Base-by-base conservation (phyloP, 1,140 invertebrate genomes). In the Camponotus pennsylvanicus region DNA sequence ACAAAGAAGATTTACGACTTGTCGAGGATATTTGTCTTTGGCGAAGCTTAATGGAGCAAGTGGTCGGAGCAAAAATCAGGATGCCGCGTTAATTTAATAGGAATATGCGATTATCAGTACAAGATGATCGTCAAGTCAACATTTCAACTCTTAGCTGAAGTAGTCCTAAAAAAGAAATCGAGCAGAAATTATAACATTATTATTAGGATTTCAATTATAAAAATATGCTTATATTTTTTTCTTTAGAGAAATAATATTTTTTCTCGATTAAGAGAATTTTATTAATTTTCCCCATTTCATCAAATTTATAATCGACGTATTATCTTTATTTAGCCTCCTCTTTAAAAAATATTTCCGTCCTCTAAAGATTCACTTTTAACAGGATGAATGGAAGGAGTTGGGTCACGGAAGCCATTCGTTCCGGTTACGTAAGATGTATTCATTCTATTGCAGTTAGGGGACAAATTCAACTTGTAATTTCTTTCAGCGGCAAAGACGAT, bases 1-100 rank as follows among this genome's bases (percentile, higher is more conserved):
- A 82, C 78, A 37, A 40, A 13, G 13, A n/a, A 37, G 76, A 80
- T 80, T 80, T 80, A 80, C 64, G 64, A 70, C 18, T 71, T 52
- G 55, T 42, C 52, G 8, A 27, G 37, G 27, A 71, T 71, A 71
- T 82, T 82, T 70, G 55, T 73, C 79, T 45, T 42, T 18, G 15
- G 11, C 55, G 52, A 37, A 1, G 18, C 42, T 57, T 37, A 55
- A 42, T 40, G 18, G 18, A 57, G 21, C 27, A 32, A 52, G 49
- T 52, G 49, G 15, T 6, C n/a, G n/a, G 52, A 11, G 34, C 66
- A 71, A 8, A 6, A 71, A 11, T 42, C 37, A 7, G 15, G 49
- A 57, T 40, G 21, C 40, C 37, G 34, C 21, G 13, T 64, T 34
- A 18, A 70, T 34, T 64, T 32, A 45, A 40, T 3, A n/a, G 15